Conservation (phyloP, 1,140 invertebrate genomes). For the Elymnias hypermnestra region DNA sequence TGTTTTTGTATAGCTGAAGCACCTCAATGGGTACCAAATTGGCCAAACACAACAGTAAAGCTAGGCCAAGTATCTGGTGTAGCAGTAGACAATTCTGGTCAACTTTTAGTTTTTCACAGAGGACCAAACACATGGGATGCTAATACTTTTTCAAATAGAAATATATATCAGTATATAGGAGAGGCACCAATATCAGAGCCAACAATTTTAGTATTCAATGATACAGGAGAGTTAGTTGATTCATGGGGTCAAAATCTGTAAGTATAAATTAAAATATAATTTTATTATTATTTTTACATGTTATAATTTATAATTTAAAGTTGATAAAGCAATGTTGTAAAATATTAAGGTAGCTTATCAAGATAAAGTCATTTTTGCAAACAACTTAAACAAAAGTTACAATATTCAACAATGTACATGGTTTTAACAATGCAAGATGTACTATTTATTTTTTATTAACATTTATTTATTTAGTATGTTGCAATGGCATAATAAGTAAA, state of each 20-base stretch:
- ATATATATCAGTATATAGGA: slow-evolving; percentile 78
- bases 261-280: no score
- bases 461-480: no score
- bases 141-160: slow-evolving; percentile 79
- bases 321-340: no score
- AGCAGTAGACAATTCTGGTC: slow-evolving; percentile 83
- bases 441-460: no score
- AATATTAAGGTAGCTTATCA: no score
- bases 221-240: slow-evolving; percentile 82
- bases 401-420: no score
- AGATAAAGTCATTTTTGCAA: no score
- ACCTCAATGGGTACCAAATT: slow-evolving; percentile 65
- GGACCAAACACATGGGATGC: slow-evolving; percentile 83
- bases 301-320: no score
- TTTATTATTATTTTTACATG: no score
- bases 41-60: slow-evolving; percentile 74
- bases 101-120: slow-evolving; percentile 91
- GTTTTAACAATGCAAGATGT: no score
- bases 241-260: slow-evolving; percentile 89
- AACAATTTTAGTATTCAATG: slow-evolving; percentile 86
- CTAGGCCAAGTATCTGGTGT: slow-evolving; percentile 90
- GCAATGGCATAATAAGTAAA: no score
- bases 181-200: slow-evolving; percentile 83
- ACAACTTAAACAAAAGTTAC: no score
- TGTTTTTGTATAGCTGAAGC: neutral